Base-by-base conservation (phyloP, 2,888 invertebrate genomes). In the Caenorhabditis sinica region DNA sequence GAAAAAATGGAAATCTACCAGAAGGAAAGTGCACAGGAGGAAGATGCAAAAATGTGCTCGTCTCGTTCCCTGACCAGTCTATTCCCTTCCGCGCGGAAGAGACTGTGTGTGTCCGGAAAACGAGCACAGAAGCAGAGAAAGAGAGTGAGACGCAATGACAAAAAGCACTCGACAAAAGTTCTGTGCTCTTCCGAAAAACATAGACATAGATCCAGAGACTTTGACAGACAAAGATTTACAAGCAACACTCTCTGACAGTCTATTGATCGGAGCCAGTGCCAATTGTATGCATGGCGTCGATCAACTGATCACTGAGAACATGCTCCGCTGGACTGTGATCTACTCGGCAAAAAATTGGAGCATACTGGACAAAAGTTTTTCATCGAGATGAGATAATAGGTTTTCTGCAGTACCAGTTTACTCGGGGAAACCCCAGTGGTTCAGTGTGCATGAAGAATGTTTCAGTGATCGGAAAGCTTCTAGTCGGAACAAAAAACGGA, bases 131-230 rank as follows among this genome's bases (percentile, higher is more conserved):
- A 43, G 28, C 20, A 63, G 40, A 23, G 53, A 66, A 43, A 53
- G 25, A 74, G 58, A 60, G 33, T 69, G n/a, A n/a, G n/a, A n/a
- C 71, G 77, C 77, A 79, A 79, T 79, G 79, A 72, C 79, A 79
- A 72, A 72, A 79, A 79, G 79, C 79, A 79, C 79, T 79, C 71
- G 79, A 77, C 69, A 71, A 61, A 71, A 69, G 69, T 69, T 69
- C 25, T 68, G 51, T 51, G 68, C 66, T 66, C 51, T 69, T 53
- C 51, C 56, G n/a, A 36, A 40, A 68, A 53, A 68, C 36, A 40
- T 17, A 25, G 69, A 69, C 40, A 25, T 17, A 43, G 40, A 66
- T 66, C 43, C 28, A 25, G 69, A 69, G 69, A 69, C 69, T 56
- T 56, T 69, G 69, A 69, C 69, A 53, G 40, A 40, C 20, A 69